Conservation (phyloP, 2,113 vertebrate genomes). For the Ceuthmochares aereus region DNA sequence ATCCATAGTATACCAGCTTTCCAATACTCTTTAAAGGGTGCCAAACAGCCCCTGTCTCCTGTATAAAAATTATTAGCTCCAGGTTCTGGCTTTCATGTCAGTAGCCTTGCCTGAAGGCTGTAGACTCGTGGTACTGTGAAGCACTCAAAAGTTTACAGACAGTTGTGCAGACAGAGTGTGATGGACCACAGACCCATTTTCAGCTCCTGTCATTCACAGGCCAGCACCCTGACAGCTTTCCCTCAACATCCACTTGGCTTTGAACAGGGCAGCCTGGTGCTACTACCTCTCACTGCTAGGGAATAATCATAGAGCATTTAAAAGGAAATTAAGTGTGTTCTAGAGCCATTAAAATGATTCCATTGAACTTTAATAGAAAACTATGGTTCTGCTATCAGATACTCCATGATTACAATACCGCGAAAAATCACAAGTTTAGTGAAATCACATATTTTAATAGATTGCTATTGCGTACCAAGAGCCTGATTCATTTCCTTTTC, state of each 20-base stretch:
- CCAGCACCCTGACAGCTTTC: not conserved
- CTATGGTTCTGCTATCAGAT: not conserved
- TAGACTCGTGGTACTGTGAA: not conserved
- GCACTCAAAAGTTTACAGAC: no score
- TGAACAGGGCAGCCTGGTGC: not conserved
- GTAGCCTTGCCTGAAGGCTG: not conserved
- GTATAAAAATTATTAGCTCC: not conserved
- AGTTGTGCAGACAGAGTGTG: rapidly evolving
- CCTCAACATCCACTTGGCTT: not conserved
- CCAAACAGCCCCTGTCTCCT: not conserved
- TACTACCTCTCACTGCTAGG: not conserved
- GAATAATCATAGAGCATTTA: not conserved
- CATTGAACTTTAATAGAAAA: not conserved
- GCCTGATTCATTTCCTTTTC: not conserved
- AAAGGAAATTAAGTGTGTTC: not conserved
- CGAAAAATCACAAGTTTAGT: not conserved
- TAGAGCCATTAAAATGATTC: not conserved
- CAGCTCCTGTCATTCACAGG: not conserved
- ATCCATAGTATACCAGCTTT: not conserved
- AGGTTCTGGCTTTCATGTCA: not conserved
- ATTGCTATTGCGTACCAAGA: not conserved
- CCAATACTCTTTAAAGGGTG: not conserved
- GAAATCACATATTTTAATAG: not conserved
- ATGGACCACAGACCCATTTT: not conserved
- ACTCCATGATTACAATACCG: not conserved